Evolutionary conservation across 2,797 vertebrate genomes (phyloP).

Genomic region (Xiphophorus birchmanni): DNA sequence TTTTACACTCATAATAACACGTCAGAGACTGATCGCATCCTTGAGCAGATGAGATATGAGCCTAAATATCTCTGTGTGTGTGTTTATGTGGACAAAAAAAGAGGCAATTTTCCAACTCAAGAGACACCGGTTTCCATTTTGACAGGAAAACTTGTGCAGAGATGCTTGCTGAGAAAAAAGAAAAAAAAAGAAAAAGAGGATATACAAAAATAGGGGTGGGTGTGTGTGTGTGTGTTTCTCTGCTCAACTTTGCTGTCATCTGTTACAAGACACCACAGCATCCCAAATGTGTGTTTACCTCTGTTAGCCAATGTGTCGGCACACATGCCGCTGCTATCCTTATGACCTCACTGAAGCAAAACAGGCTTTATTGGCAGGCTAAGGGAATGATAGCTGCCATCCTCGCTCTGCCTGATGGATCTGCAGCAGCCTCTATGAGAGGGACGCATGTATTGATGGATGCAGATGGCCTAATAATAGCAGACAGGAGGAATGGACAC

Average conservation of each 20-base stretch:
- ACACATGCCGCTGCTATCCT: constrained; percentile 43
- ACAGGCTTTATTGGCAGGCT: constrained; percentile 42
- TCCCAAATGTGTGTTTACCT: constrained; percentile 38
- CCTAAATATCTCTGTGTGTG: constrained; percentile 25
- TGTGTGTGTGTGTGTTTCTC: constrained; percentile 13
- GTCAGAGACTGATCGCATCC: constrained; percentile 66
- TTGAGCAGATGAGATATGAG: constrained; percentile 51
- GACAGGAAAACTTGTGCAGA: constrained; percentile 41
- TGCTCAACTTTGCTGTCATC: constrained; percentile 15
- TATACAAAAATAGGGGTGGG: constrained; percentile 45
- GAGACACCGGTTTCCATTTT: constrained; percentile 52
- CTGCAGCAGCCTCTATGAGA: constrained; percentile 62
- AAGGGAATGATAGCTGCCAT: constrained; percentile 34
- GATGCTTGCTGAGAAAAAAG: constrained; percentile 29
- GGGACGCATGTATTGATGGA: constrained; percentile 63
- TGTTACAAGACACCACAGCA: constrained; percentile 18
- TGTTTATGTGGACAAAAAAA: constrained; percentile 27
- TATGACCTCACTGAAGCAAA: constrained; percentile 65
- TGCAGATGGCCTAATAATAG: constrained; percentile 74
- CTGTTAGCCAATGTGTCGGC: constrained; percentile 27
- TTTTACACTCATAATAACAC: constrained; percentile 43
- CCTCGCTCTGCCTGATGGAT: constrained; percentile 41
- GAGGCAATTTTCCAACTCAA: constrained; percentile 64
- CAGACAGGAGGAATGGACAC: constrained; percentile 67
- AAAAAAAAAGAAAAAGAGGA: constrained; percentile 4